Base-by-base conservation (phyloP, 1,140 invertebrate genomes). In the Drosophila sp. region DNA sequence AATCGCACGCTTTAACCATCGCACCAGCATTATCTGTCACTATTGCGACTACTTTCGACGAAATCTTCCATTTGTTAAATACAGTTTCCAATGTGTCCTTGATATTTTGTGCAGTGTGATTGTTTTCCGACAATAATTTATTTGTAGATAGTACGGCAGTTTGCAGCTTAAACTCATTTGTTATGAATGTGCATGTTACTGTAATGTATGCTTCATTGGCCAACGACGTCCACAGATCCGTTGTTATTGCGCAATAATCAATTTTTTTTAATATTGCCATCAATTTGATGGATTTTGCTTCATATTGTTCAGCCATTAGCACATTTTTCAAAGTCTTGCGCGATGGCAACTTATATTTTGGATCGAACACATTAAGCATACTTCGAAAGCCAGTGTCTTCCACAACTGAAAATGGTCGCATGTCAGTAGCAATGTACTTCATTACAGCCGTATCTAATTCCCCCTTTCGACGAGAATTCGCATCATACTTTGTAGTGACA, bases 41-140 rank as follows among this genome's bases (percentile, higher is more conserved):
- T 23, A 44, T 44, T 44, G 41, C 41, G 41, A 44, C 41, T 44
- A 44, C 1, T 44, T 44, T 68, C 7, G 70, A 50, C 5, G 66
- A 63, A 58, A 68, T 69, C 56, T 70, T 50, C 17, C 41, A 44
- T 44, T 44, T 44, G 29, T 65, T 27, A 38, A 74, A 69, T 60
- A 70, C 67, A 8, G 38, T 33, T 44, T 23, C 41, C 17, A 44
- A 44, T 44, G 41, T 44, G 41, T 44, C 41, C 41, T 44, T 44
- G 38, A 70, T 74, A 50, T 74, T 74, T 54, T 74, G 29, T 11
- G 54, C 44, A 10, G 61, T 32, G 17, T 74, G 72, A 32, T 74
- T 55, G 29, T 55, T 40, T 30, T 70, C 60, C 1, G 6, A 17
- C 3, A 65, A 35, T 4, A 74, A 60, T 47, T 47, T 57, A 5